Conservation (phyloP, 2,888 invertebrate species). For the Paralinhomoeus sp. region DNA sequence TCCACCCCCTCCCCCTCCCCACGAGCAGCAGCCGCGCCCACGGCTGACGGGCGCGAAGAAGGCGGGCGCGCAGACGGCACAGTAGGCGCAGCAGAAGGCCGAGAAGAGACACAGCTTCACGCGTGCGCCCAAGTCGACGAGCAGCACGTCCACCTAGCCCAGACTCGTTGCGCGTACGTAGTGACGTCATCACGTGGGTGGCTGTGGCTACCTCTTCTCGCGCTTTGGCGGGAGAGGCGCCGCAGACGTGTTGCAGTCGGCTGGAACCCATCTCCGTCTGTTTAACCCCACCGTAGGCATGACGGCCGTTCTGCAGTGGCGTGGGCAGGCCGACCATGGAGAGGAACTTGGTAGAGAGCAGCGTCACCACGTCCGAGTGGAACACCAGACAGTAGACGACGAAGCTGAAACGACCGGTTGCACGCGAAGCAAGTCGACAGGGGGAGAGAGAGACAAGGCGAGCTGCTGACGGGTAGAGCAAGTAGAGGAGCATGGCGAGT, state of each 20-base stretch:
- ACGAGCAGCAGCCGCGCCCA: neutral
- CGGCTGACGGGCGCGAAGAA: slow-evolving; percentile 54
- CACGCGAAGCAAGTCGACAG: no score
- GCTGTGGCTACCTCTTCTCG: no score
- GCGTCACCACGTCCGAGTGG: slow-evolving; percentile 7
- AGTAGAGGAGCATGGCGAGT: slow-evolving; percentile 52
- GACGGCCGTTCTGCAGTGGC: no score
- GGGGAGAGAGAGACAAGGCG: no score
- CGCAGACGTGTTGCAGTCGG: slow-evolving; percentile 25
- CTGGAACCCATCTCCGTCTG: neutral
- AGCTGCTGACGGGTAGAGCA: slow-evolving; percentile 64
- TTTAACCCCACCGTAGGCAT: no score
- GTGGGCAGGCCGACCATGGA: no score
- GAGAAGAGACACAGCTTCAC: slow-evolving; percentile 57
- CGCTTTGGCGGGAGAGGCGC: slow-evolving; percentile 28
- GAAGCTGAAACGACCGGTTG: slow-evolving; percentile 16
- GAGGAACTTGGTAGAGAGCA: no score
- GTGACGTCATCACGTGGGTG: no score
- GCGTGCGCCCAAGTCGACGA: slow-evolving; percentile 64
- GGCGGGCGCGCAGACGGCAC: slow-evolving; percentile 64
- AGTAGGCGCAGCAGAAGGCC: slow-evolving; percentile 61
- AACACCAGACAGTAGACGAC: slow-evolving; percentile 22
- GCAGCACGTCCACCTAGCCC: slow-evolving; percentile 56
- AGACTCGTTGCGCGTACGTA: no score
- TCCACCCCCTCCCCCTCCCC: no score